phyloP scores from a whole-genome alignment of 37 sponge, comb jelly and placozoan genomes.

The Agelas oroides region DNA sequence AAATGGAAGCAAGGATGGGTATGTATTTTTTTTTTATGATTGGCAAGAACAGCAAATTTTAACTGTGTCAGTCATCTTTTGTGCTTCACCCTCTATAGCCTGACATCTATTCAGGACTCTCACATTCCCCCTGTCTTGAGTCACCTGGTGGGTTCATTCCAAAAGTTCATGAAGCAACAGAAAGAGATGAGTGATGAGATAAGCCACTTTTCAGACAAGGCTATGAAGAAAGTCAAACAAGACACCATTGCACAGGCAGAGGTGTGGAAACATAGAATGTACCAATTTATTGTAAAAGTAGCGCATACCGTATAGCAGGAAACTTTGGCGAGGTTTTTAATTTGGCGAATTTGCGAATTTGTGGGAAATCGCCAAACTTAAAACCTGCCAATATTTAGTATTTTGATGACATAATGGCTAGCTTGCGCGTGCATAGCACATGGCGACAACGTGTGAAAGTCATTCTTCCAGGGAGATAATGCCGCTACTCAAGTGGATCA shows the following conservation, averaged over 20 bases:
- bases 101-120: conserved; percentile 17
- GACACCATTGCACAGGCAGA: conserved; percentile 51
- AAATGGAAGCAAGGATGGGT: neutral
- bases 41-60: no score
- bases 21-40: neutral
- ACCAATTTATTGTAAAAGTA: no score
- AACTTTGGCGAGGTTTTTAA: no score
- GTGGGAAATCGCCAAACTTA: no score
- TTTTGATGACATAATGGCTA: no score
- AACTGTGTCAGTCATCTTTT: no score
- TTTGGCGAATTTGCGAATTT: neutral
- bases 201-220: conserved; percentile 44
- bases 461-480: no score
- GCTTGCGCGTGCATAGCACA: no score
- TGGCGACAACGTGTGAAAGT: no score
- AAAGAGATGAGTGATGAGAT: conserved; percentile 57
- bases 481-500: no score
- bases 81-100: neutral
- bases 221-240: conserved; percentile 56
- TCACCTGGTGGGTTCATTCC: conserved; percentile 45
- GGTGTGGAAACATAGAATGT: conserved; percentile 20
- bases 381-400: no score
- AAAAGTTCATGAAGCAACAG: conserved; percentile 58
- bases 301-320: no score
- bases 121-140: conserved; percentile 25